A percentile compares a stretch with the other conserved stretches of the same genome.
phyloP scores from a whole-genome alignment of 2,797 vertebrate genomes.

The Dipus sagitta region DNA sequence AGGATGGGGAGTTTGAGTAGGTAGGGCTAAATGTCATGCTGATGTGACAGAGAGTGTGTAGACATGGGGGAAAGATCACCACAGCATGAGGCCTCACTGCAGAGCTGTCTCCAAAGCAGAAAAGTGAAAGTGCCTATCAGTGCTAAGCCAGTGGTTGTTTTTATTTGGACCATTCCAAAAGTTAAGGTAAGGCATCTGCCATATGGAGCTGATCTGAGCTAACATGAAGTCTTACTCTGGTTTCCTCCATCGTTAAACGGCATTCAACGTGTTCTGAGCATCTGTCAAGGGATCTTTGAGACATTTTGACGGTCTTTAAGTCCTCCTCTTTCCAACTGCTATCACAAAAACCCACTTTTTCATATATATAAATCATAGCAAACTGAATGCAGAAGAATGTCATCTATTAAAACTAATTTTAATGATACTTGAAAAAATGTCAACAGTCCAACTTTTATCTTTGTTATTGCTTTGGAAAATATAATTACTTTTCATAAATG shows the following conservation, averaged over 20 bases:
- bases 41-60: background rate
- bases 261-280: background rate
- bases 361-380: background rate
- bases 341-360: background rate
- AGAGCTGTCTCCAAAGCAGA: background rate
- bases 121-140: background rate
- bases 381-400: background rate
- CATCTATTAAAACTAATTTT: conserved; percentile 2
- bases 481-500: background rate
- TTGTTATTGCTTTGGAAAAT: conserved; percentile 17
- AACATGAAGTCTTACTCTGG: background rate
- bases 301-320: background rate
- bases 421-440: background rate
- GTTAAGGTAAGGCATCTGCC: background rate
- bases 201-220: background rate
- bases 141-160: background rate
- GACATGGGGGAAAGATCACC: background rate
- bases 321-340: background rate
- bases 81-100: background rate
- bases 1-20: background rate
- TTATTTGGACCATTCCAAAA: background rate
- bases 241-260: background rate
- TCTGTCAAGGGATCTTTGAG: background rate
- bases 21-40: background rate
- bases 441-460: background rate